These are phyloP conservation scores for Ptilorrhoa leucosticta DNA, from an alignment of 2,113 vertebrate species.

Conservation along the genomic window DNA sequence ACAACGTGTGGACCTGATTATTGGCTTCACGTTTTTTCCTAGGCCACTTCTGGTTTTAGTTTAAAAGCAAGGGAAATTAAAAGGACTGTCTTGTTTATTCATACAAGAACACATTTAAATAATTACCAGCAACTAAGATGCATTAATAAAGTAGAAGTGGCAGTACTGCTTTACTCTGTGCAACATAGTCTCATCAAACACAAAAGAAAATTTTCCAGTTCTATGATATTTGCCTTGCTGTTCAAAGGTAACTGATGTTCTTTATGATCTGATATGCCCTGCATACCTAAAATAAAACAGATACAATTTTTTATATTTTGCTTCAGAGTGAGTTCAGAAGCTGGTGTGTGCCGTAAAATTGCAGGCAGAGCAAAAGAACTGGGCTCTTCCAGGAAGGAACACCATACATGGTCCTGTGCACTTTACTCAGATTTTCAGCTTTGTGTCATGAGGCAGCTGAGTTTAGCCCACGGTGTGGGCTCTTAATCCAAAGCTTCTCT, in stretches of 20 bases:
- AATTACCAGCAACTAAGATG: background rate
- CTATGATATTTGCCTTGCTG: background rate
- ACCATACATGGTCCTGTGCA: background rate
- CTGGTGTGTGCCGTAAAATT: background rate
- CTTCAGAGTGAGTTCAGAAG: background rate
- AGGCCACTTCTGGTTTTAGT: slow-evolving; percentile 4
- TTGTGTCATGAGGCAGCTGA: background rate
- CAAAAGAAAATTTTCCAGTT: background rate
- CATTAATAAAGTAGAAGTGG: background rate
- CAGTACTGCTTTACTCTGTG: background rate
- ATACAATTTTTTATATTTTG: background rate
- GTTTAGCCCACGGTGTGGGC: rapidly evolving
- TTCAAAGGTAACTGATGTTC: background rate
- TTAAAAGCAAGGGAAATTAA: slow-evolving; percentile 19
- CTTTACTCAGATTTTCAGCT: background rate
- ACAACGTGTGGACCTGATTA: background rate
- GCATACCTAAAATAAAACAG: background rate
- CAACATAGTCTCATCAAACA: background rate
- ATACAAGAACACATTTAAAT: slow-evolving; percentile 18
- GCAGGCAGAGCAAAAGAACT: background rate
- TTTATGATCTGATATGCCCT: background rate
- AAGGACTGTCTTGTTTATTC: background rate
- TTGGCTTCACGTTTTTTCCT: background rate
- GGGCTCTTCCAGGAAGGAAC: background rate
- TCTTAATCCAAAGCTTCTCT: background rate